These are phyloP conservation scores for Callochromis pleurospilus DNA, from an alignment of 2,113 vertebrate species.

Conservation along the genomic window DNA sequence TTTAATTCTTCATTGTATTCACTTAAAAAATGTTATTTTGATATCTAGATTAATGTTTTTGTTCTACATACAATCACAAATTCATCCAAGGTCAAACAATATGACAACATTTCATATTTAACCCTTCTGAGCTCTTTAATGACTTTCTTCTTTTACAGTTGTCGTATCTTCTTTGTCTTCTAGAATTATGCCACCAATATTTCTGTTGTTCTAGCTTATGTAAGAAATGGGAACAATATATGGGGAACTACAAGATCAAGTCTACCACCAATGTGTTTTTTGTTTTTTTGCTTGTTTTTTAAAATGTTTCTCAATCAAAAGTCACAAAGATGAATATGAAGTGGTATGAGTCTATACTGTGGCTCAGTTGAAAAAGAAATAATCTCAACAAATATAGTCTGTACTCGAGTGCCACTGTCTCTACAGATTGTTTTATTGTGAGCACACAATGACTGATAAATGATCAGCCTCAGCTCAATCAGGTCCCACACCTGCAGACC, in stretches of 20 bases:
- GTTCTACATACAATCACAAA: not conserved
- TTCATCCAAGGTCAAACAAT: not conserved
- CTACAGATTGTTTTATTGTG: not conserved
- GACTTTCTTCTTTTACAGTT: accelerated
- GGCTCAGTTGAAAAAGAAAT: not conserved
- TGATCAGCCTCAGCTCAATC: accelerated
- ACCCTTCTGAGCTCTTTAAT: not conserved
- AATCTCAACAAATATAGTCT: accelerated
- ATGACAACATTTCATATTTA: not conserved
- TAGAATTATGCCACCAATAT: not conserved
- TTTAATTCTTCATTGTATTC: not conserved
- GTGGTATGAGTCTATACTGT: not conserved
- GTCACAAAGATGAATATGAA: not conserved
- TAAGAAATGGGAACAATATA: not conserved
- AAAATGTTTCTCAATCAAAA: not conserved
- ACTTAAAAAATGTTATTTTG: not conserved
- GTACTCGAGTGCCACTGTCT: not conserved
- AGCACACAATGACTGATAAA: not conserved
- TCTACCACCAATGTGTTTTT: not conserved
- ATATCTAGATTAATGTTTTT: not conserved
- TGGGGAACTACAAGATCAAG: not conserved
- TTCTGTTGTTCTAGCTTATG: not conserved
- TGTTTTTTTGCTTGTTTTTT: not conserved
- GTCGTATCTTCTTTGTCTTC: not conserved
- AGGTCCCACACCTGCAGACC: not conserved